These are phyloP conservation scores for Lasioglossum malachurum DNA, from an alignment of 2,888 invertebrate genomes.

Conservation along the genomic window DNA sequence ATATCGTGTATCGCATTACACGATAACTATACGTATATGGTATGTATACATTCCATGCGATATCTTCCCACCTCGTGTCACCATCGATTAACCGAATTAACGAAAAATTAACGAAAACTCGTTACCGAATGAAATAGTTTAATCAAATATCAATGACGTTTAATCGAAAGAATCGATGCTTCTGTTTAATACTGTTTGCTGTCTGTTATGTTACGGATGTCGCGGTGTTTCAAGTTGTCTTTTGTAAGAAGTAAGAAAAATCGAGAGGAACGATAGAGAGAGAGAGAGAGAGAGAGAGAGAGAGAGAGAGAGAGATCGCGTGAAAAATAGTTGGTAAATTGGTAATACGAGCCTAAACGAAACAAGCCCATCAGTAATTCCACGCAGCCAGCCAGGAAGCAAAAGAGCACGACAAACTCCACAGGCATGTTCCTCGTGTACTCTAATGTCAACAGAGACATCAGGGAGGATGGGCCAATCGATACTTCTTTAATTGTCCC, in stretches of 20 bases:
- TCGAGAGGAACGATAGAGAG: neutral
- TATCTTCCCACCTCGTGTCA: neutral
- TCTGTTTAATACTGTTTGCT: neutral
- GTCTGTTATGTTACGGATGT: neutral
- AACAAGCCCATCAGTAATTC: constrained; percentile 93
- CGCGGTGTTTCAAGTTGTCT: neutral
- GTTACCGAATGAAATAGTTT: too few species aligned
- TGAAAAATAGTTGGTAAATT: neutral
- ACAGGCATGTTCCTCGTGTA: constrained; percentile 89
- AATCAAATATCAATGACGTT: too few species aligned
- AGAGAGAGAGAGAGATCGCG: too few species aligned
- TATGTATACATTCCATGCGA: neutral
- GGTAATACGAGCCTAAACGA: constrained; percentile 88
- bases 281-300: too few species aligned
- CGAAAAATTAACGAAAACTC: neutral
- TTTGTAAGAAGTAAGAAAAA: too few species aligned
- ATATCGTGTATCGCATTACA: neutral
- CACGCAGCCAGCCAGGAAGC: constrained; percentile 91
- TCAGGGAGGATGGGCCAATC: constrained; percentile 97
- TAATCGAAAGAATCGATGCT: too few species aligned
- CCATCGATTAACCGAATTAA: neutral
- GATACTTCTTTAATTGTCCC: constrained; percentile 95
- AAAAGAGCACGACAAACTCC: constrained; percentile 91
- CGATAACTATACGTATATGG: too few species aligned
- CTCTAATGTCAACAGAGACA: constrained; percentile 94